Evolutionary conservation across 2,888 invertebrate genomes (phyloP), one percentile per base, ranked within the genome.

Genomic region (Busseola fusca): DNA sequence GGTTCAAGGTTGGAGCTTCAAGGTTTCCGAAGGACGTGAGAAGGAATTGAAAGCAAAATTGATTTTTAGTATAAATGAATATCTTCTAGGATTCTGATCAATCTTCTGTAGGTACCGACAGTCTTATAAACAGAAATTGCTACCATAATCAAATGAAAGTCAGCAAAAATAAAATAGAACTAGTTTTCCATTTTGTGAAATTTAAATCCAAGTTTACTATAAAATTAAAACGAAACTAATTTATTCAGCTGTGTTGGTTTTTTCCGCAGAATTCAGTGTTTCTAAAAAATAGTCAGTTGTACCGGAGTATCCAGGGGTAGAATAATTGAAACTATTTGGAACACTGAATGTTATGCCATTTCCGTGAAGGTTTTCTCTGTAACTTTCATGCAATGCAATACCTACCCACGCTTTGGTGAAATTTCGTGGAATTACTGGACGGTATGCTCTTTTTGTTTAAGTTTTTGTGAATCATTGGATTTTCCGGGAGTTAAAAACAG

Each of bases 301-400:
- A 71, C 63, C 30, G 57, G 48, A 76, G 62, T 48, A 59, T 48
- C 57, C 65, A 69, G 68, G 80, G 67, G 57, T 71, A 56, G 56
- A 62, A 69, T 81, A 76, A 81, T 82, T 77, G 70, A 82, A 83
- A 78, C 68, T 58, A 62, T 74, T 76, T 59, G 58, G 62, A 64
- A 50, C 30, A 30, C 62, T 42, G 56, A 76, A 80, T 75, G 57
- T 77, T 74, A 75, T 81, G 60, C 72, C 66, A 74, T 78, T 84
- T 81, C 68, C 76, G 83, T 82, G 78, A 80, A 78, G 65, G 70
- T 80, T 79, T 74, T 76, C 76, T 74, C 69, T 69, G 50, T 72
- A 40, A 60, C 45, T 45, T 68, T 78, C 34, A 37, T 64, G 62
- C 34, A 67, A 37, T 64, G 62, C 34, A 67, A 52, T 69, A 65